These are phyloP conservation scores for Aegithalos caudatus DNA, from an alignment of 2,113 vertebrate species.

Conservation along the genomic window DNA sequence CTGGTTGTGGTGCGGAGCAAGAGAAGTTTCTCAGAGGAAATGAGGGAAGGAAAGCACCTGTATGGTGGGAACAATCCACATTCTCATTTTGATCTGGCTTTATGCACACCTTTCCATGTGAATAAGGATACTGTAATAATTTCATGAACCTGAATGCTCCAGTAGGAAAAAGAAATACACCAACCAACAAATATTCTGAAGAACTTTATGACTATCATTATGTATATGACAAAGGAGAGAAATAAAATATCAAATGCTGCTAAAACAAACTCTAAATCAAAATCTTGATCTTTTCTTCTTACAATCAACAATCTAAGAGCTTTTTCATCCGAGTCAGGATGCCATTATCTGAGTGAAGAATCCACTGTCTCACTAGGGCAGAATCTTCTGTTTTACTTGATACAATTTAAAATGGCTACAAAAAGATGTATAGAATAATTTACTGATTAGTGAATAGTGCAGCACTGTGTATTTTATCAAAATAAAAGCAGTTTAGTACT, in stretches of 20 bases:
- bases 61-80: background rate
- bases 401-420: slow-evolving; percentile 71
- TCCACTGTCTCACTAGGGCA: slow-evolving; percentile 67
- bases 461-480: slow-evolving; percentile 65
- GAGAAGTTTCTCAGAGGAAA: background rate
- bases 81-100: background rate
- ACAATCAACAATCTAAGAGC: background rate
- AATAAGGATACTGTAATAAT: background rate
- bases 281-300: background rate
- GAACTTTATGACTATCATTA: background rate
- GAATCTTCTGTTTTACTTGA: slow-evolving; percentile 78
- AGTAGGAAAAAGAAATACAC: background rate
- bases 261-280: background rate
- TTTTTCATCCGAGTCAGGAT: slow-evolving; percentile 78
- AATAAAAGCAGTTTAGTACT: background rate
- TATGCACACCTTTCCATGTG: background rate
- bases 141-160: background rate
- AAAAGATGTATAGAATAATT: slow-evolving; percentile 69
- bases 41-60: background rate
- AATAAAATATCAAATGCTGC: background rate
- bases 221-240: background rate
- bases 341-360: slow-evolving; percentile 76
- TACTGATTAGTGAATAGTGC: slow-evolving; percentile 78
- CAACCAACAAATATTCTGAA: background rate
- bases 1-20: background rate